Evolutionary conservation across 2,113 vertebrate species (phyloP).

Genomic region (Haemorhous mexicanus): DNA sequence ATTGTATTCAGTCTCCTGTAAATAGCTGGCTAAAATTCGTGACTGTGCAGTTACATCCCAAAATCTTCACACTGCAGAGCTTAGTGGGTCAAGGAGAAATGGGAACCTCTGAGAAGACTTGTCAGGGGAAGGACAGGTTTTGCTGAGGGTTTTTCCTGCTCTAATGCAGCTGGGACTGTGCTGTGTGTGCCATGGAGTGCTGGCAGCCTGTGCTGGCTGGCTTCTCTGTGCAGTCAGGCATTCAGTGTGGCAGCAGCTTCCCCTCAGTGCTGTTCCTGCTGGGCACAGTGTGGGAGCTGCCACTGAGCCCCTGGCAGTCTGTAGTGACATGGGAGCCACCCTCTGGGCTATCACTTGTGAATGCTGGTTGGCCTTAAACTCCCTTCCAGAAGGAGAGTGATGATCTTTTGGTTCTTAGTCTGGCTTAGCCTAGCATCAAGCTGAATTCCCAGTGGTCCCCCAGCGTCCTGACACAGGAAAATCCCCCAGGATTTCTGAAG

Average conservation of each 20-base stretch:
- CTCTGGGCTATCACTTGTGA: rapidly evolving
- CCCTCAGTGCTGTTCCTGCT: not conserved
- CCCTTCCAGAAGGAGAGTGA: not conserved
- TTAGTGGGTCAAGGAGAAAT: not conserved
- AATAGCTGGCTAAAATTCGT: not conserved
- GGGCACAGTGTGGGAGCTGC: not conserved
- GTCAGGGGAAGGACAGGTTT: not conserved
- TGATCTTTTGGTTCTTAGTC: rapidly evolving
- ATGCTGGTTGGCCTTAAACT: not conserved
- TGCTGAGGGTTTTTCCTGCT: not conserved
- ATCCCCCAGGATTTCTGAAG: not conserved
- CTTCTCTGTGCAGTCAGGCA: not conserved
- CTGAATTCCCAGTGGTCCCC: not conserved
- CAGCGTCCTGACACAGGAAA: not conserved
- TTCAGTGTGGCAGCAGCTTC: not conserved
- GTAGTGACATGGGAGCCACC: not conserved
- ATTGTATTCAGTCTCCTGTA: not conserved
- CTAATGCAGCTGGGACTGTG: not conserved
- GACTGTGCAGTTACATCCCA: not conserved
- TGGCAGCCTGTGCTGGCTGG: not conserved
- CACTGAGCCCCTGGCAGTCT: not conserved
- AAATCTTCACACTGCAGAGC: not conserved
- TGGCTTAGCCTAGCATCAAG: not conserved
- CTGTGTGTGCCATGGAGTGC: not conserved
- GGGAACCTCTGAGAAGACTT: not conserved